Evolutionary conservation across 2,888 invertebrate genomes (phyloP).

Genomic region (Cerastoderma edule): DNA sequence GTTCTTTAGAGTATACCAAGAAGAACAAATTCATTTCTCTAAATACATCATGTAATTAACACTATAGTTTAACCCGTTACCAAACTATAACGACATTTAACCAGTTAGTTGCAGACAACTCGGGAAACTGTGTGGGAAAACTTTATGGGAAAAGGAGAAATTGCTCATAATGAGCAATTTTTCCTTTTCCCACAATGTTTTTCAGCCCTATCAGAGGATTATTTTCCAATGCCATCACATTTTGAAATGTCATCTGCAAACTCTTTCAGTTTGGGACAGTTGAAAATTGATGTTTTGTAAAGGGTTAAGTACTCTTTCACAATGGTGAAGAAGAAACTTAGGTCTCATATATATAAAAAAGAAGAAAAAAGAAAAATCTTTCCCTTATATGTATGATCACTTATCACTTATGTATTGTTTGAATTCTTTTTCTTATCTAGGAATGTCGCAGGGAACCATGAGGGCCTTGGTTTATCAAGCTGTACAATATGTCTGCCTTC

Average conservation of each 20-base stretch:
- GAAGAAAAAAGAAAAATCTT: too few relatives aligned
- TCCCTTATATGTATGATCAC: neutral
- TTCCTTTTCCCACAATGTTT: constrained; percentile 7
- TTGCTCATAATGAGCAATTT: neutral
- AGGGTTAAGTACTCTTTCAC: too few relatives aligned
- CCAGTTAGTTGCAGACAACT: neutral
- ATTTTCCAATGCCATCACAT: too few relatives aligned
- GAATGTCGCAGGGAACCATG: constrained; percentile 90
- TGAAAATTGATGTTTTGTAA: too few relatives aligned
- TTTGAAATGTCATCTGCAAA: too few relatives aligned
- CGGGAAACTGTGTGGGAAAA: constrained; percentile 1
- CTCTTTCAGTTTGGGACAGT: too few relatives aligned
- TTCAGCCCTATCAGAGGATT: too few relatives aligned
- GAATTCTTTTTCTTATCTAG: constrained; percentile 10
- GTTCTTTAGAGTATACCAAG: too few relatives aligned
- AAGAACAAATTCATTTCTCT: too few relatives aligned
- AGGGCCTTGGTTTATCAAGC: constrained; percentile 90
- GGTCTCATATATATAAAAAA: constrained; percentile 5
- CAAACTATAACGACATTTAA: too few relatives aligned
- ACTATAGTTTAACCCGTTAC: neutral
- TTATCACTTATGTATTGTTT: neutral
- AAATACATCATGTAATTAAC: neutral
- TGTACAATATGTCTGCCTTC: constrained; percentile 91
- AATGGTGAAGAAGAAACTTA: too few relatives aligned
- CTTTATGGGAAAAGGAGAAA: constrained; percentile 1